Base-by-base conservation (phyloP, 2,113 vertebrate genomes). In the Thamnaconus septentrionalis region DNA sequence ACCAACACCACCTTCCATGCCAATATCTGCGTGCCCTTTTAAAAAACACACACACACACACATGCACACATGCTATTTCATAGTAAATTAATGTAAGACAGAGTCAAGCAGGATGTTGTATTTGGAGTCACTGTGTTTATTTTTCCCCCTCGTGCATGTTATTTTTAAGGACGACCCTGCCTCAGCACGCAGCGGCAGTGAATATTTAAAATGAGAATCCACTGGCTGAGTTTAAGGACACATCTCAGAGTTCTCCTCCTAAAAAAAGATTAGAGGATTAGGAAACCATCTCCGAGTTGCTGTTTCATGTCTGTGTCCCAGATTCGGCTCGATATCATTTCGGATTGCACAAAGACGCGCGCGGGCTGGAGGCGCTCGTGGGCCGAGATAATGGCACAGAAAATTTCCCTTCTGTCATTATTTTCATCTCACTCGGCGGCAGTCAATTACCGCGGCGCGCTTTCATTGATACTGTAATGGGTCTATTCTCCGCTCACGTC, bases 231-330 rank as follows among this genome's bases (percentile, higher is more conserved):
- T 81, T 76, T 78, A 65, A 80, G 76, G 70, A 83, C 72, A 71
- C 62, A 66, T 78, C 75, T 76, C 61, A 59, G 73, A 72, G 74
- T 79, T 66, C 69, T 75, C 77, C 71, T 71, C 61, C 59, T 57
- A 45, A 74, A 79, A 78, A 79, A 78, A 73, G 76, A 80, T 81
- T 56, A 74, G 80, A 79, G 78, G 76, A 86, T 87, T 76, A 83
- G 75, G 78, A 82, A 86, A 81, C 78, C 70, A 77, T 89, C 79
- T 85, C 59, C 2, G 77, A 88, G 85, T 80, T 82, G 59, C 68
- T 70, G 78, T 83, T 87, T 81, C 57, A 82, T 73, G 74, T 76
- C 63, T 60, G 83, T 81, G 85, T 78, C 85, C 88, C 50, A 85
- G 86, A 85, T 89, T 84, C 62, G 61, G 64, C 71, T 62, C 71